A percentile compares a stretch with the other conserved stretches of the same genome.
Conservation (phyloP, 2,113 vertebrate species). For the Oxyura jamaicensis region DNA sequence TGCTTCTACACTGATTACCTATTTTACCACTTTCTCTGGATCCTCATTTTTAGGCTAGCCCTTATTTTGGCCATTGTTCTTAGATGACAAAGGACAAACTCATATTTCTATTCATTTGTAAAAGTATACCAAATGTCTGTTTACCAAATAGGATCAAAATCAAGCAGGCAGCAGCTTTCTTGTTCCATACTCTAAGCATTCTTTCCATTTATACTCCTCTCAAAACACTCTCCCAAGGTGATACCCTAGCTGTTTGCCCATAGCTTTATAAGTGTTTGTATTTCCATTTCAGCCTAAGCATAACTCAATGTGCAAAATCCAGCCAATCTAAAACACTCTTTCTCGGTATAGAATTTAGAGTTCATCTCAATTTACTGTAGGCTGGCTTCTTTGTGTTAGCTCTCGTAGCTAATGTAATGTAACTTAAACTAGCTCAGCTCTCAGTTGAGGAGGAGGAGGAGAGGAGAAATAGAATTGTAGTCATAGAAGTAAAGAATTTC, state of each 20-base stretch:
- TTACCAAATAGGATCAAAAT: not conserved
- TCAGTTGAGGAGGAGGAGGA: not conserved
- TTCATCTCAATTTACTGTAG: not conserved
- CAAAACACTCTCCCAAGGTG: not conserved
- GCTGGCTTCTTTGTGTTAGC: conserved; percentile 10
- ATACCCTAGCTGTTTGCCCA: not conserved
- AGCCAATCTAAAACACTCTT: not conserved
- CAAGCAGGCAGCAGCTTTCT: not conserved
- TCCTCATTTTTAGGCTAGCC: not conserved
- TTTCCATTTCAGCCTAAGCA: not conserved
- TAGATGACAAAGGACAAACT: not conserved
- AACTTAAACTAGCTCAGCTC: not conserved
- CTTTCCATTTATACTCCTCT: not conserved
- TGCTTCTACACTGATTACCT: not conserved
- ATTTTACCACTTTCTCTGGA: not conserved
- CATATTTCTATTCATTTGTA: not conserved
- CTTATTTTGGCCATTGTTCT: not conserved
- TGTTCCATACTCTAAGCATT: not conserved
- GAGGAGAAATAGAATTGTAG: no score
- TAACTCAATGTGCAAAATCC: conserved; percentile 9
- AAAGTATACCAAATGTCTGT: not conserved
- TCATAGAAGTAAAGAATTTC: no score
- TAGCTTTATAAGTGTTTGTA: not conserved
- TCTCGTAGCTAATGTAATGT: not conserved
- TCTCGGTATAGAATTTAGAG: not conserved